Evolutionary conservation across 2,888 invertebrate species (phyloP), one percentile per base, ranked within the genome.

Genomic region (Meteorus cinctellus): DNA sequence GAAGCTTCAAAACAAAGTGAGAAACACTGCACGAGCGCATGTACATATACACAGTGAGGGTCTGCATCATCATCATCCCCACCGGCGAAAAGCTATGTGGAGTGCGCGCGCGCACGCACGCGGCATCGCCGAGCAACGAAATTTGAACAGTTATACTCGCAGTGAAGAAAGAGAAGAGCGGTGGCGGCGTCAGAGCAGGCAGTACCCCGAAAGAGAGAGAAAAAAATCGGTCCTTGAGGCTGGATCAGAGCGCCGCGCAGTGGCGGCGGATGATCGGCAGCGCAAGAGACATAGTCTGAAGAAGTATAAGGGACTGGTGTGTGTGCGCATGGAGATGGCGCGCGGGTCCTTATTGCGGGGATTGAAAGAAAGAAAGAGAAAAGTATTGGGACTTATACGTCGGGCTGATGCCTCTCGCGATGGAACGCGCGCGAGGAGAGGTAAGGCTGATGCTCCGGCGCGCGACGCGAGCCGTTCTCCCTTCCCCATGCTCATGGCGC

Each of bases 381-480:
- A 48, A 41, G 60, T 41, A 48, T 41, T 67, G 14, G 60, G 55
- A 48, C 48, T n/a, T n/a, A 48, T 55, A 55, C 31, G 41, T 34
- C 36, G 36, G 62, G 68, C 55, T 68, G 68, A 68, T 48, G 48
- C 67, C 29, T 48, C 48, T 59, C 34, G 63, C 73, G 78, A 79
- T 78, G 80, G 76, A 78, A 81, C 78, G 78, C 74, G 76, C 75
- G 79, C 81, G 77, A 80, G 80, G 81, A 82, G 84, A 84, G 83
- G 41, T 12, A 41, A 41, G 41, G 82, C 82, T 80, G 84, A 55
- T 55, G 19, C 55, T 55, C 55, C 77, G 84, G 84, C 41, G 41
- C 12, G 12, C 41, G 87, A 87, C 89, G 89, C 87, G 87, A 87
- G 89, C 87, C 87, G 84, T 83, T 83, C 84, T 82, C 87, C 88